Conservation (phyloP, 2,113 vertebrate genomes). For the Equus przewalskii region DNA sequence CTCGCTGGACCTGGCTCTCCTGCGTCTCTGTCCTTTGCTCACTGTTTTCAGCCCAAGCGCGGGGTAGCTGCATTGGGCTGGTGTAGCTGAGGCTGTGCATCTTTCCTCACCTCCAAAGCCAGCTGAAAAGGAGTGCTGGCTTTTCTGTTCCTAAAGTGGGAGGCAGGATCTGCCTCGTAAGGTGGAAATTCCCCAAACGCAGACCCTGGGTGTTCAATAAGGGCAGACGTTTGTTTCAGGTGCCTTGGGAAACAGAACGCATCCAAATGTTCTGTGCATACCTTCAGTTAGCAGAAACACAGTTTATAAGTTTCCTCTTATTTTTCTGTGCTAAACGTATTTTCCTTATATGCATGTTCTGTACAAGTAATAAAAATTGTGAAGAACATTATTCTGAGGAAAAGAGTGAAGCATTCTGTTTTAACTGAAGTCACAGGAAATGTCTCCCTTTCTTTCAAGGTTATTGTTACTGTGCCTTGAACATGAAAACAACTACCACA, state of each 20-base stretch:
- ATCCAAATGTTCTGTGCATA: not conserved
- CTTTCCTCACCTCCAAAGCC: not conserved
- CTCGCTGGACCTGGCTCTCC: too few relatives aligned
- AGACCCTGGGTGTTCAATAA: not conserved
- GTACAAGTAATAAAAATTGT: not conserved
- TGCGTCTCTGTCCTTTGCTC: not conserved
- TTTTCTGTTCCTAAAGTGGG: not conserved
- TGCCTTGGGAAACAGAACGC: not conserved
- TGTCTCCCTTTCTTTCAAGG: conserved; percentile 8
- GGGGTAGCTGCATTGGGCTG: not conserved
- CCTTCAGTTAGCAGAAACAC: not conserved
- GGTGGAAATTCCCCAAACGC: not conserved
- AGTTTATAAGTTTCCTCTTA: not conserved
- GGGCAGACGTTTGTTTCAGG: not conserved
- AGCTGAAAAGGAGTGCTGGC: not conserved
- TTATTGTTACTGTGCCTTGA: not conserved
- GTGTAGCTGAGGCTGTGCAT: not conserved
- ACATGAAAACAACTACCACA: conserved; percentile 52
- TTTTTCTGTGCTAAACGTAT: not conserved
- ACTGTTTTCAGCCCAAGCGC: not conserved
- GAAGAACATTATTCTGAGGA: not conserved
- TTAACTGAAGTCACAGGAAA: not conserved
- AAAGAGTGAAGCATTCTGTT: not conserved
- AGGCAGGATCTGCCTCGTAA: not conserved
- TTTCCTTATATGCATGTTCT: not conserved